These are phyloP conservation scores for Heteronetta atricapilla DNA, from an alignment of 2,113 vertebrate species.

Conservation along the genomic window DNA sequence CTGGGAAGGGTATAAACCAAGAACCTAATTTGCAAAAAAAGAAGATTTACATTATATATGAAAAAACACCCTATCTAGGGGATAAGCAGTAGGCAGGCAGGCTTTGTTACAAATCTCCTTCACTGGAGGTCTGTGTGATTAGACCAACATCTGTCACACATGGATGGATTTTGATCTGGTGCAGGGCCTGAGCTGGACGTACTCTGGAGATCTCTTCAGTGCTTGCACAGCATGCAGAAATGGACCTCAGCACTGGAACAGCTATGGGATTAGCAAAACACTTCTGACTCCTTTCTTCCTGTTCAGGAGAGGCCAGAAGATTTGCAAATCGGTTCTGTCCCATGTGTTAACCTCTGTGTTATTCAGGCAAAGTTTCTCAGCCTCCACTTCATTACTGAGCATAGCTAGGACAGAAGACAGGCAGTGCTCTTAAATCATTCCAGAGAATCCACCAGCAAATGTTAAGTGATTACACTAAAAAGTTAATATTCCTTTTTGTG, in stretches of 20 bases:
- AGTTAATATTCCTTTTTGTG: conserved; percentile 4
- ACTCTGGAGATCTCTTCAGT: not conserved
- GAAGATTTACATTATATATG: not conserved
- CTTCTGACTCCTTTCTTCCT: not conserved
- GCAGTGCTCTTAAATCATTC: not conserved
- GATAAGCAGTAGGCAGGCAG: not conserved
- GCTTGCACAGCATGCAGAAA: not conserved
- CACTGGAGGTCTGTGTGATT: not conserved
- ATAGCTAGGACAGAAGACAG: not conserved
- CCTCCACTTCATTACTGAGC: not conserved
- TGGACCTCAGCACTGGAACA: not conserved
- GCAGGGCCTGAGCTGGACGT: not conserved
- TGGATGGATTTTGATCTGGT: not conserved
- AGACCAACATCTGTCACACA: not conserved
- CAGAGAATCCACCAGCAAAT: not conserved
- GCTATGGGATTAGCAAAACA: not conserved
- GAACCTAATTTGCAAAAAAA: not conserved
- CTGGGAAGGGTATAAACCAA: not conserved
- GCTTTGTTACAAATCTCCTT: not conserved
- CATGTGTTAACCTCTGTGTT: not conserved
- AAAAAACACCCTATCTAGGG: not conserved
- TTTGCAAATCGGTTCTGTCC: not conserved
- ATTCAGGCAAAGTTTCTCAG: not conserved
- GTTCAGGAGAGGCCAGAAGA: not conserved
- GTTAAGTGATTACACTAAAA: conserved; percentile 22